Conservation (phyloP, 1,140 invertebrate genomes). For the Oryctes rhinoceros region DNA sequence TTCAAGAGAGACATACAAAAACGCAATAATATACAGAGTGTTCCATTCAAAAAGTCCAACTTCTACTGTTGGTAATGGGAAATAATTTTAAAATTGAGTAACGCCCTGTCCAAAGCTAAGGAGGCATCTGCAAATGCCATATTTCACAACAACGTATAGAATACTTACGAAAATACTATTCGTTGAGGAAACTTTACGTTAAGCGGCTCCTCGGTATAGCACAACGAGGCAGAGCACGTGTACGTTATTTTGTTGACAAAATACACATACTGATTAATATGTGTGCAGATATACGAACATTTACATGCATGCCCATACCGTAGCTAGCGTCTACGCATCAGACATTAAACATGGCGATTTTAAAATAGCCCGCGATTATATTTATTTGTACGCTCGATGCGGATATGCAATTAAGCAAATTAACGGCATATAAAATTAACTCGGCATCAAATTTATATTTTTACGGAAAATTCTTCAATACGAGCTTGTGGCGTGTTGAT, state of each 20-base stretch:
- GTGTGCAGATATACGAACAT: background rate
- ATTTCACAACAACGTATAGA: no score
- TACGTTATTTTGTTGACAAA: conserved; percentile 6
- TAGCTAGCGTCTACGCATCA: background rate
- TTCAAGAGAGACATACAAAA: no score
- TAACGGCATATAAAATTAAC: conserved; percentile 1
- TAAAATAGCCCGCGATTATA: conserved; percentile 19
- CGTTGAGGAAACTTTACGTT: no score
- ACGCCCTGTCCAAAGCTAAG: no score
- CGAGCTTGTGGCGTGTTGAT: background rate
- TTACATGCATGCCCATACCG: background rate
- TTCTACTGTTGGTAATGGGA: no score
- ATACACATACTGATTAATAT: conserved; percentile 7
- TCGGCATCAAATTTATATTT: background rate
- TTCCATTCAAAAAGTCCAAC: no score
- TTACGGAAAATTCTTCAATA: background rate
- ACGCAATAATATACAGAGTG: no score
- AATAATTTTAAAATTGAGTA: no score
- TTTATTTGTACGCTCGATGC: background rate
- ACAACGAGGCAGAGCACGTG: background rate
- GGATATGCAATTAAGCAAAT: conserved; percentile 5
- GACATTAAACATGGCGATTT: conserved; percentile 3
- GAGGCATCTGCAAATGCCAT: no score
- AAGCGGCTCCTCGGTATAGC: background rate
- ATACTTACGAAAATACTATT: no score